These are phyloP conservation scores for Telenomus remus DNA, from an alignment of 1,140 invertebrate genomes.

Conservation along the genomic window DNA sequence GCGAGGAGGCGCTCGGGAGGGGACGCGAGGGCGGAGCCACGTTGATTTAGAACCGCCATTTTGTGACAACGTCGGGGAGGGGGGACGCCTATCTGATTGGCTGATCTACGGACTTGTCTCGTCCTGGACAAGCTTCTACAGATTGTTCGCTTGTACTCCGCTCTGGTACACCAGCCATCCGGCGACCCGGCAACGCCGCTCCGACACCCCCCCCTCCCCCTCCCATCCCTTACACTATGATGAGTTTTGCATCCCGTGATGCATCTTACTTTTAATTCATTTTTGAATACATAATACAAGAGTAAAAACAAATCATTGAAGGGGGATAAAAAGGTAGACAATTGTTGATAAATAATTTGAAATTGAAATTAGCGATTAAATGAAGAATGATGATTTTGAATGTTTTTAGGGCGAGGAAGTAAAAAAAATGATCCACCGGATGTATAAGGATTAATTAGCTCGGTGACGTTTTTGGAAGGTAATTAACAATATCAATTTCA, in stretches of 20 bases:
- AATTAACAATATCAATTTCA: too few relatives aligned
- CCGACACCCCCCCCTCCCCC: conserved; percentile 15
- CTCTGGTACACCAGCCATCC: conserved; percentile 67
- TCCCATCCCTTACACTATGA: conserved; percentile 11
- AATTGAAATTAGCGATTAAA: too few relatives aligned
- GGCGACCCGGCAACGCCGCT: conserved; percentile 61
- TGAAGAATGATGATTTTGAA: too few relatives aligned
- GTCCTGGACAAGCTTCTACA: conserved; percentile 75
- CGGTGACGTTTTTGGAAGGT: too few relatives aligned
- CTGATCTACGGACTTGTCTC: conserved; percentile 75
- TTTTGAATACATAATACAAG: too few relatives aligned
- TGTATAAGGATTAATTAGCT: too few relatives aligned
- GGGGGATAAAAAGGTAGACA: too few relatives aligned
- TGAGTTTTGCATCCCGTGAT: conserved; percentile 26
- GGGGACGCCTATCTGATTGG: conserved; percentile 75
- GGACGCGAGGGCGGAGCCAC: conserved; percentile 71
- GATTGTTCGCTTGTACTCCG: conserved; percentile 74
- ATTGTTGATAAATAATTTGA: too few relatives aligned
- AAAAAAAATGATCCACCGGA: too few relatives aligned
- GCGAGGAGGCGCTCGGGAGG: conserved; percentile 62
- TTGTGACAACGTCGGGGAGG: conserved; percentile 74
- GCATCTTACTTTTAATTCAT: conserved; percentile 37
- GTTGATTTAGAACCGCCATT: conserved; percentile 76
- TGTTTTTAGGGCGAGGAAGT: too few relatives aligned
- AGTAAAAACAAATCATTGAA: too few relatives aligned